Evolutionary conservation across 2,113 vertebrate species (phyloP).

Genomic region (Apteryx mantelli): DNA sequence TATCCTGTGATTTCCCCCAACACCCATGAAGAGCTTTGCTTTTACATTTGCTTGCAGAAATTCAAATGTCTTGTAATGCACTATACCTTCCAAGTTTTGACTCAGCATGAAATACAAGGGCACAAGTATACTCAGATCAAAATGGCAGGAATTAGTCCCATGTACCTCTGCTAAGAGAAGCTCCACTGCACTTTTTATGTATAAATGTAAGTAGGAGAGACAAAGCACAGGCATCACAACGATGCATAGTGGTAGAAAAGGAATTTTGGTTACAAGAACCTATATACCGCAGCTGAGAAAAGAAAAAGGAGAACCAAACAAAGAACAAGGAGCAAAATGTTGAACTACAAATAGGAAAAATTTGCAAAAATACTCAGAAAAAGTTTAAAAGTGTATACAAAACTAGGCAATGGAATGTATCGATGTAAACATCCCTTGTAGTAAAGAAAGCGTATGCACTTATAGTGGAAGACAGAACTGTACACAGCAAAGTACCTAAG

Average conservation of each 20-base stretch:
- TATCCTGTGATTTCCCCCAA: not conserved
- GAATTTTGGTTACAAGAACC: not conserved
- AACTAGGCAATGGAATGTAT: not conserved
- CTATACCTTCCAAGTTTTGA: not conserved
- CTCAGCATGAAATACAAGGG: not conserved
- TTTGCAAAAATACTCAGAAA: not conserved
- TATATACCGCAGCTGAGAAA: not conserved
- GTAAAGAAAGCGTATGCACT: not conserved
- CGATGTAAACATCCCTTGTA: not conserved
- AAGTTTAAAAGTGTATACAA: not conserved
- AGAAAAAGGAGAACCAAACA: not conserved
- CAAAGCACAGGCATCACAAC: not conserved
- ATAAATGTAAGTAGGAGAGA: not conserved
- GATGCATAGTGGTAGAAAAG: not conserved
- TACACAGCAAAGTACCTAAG: not conserved
- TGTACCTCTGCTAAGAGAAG: not conserved
- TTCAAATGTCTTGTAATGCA: not conserved
- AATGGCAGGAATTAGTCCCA: not conserved
- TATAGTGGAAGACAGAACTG: not conserved
- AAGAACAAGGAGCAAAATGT: not conserved
- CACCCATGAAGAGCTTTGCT: not conserved
- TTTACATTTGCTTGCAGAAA: not conserved
- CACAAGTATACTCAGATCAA: not conserved
- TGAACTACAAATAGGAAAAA: not conserved
- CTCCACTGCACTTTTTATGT: not conserved